Base-by-base conservation (phyloP, 2,797 vertebrate species). In the Neoniphon sammara region DNA sequence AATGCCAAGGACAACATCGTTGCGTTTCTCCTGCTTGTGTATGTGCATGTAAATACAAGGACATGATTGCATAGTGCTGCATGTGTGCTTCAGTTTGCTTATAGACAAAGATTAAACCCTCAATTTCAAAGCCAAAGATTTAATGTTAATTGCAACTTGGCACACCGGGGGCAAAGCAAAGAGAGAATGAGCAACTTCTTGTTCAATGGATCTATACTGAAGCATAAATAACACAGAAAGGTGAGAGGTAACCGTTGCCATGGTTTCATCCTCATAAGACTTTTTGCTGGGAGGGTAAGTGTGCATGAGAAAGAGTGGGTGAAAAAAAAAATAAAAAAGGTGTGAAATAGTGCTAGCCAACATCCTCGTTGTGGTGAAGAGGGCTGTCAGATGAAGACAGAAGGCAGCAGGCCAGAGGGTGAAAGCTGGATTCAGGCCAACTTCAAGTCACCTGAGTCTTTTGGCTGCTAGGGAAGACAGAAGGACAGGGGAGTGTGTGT, bases 251-350 rank as follows among this genome's bases (percentile, higher is more conserved):
- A 58, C 72, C 34, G 87, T 91, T 91, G 85, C 87, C 85, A 91
- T 90, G 91, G 90, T 92, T 88, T 91, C 83, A 83, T 82, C 73
- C 77, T 73, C 70, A 81, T 81, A 47, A 62, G 66, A 58, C 64
- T 82, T 79, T 76, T 60, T 80, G 63, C 65, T 74, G 62, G 42
- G 15, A 68, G 62, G 9, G 55, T 44, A 75, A 68, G 34, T 77
- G 59, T 64, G 74, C 61, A 64, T 68, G 64, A 72, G 49, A 77
- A 49, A 57, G 56, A 66, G 68, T 31, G 64, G 78, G 66, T 20
- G 75, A 72, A 30, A 49, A 53, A 50, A 76, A 56, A 58, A 79
- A 66, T 55, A 61, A 39, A 62, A 77, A 56, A 39, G 23, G 65
- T 79, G 74, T 71, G 46, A 73, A 66, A 70, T 64, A 52, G 71